These are phyloP conservation scores for Pterobdella sp. DNA, from an alignment of 2,888 invertebrate genomes.

Conservation along the genomic window DNA sequence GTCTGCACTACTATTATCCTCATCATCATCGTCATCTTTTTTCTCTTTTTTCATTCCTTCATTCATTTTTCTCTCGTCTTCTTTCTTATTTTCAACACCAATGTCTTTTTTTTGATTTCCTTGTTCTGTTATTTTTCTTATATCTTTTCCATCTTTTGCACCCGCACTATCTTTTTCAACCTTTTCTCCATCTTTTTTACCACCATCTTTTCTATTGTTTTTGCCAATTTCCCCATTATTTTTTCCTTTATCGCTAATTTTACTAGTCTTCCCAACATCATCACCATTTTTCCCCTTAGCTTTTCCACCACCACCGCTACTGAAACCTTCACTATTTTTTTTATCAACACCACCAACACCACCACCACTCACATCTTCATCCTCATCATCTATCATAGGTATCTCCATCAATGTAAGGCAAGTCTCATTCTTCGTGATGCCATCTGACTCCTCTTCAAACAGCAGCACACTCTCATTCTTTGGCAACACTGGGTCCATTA, in stretches of 20 bases:
- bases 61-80: not conserved
- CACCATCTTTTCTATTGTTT: not conserved
- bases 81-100: not conserved
- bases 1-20: no score
- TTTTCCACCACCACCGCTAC: not conserved
- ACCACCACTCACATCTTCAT: not conserved
- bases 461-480: conserved; percentile 29
- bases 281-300: no score
- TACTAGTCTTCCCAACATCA: no score
- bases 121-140: not conserved
- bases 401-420: conserved; percentile 25
- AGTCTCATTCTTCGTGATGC: conserved; percentile 29
- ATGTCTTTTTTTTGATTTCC: not conserved
- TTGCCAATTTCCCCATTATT: no score
- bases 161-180: no score
- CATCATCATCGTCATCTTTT: not conserved
- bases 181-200: not conserved
- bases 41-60: not conserved
- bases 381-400: conserved; percentile 10
- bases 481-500: conserved; percentile 15
- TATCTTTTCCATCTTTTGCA: not conserved
- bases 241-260: no score
- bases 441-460: conserved; percentile 20
- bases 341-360: not conserved
- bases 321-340: not conserved